Evolutionary conservation across 2,113 vertebrate genomes (phyloP).

Genomic region (Lanius ludovicianus): DNA sequence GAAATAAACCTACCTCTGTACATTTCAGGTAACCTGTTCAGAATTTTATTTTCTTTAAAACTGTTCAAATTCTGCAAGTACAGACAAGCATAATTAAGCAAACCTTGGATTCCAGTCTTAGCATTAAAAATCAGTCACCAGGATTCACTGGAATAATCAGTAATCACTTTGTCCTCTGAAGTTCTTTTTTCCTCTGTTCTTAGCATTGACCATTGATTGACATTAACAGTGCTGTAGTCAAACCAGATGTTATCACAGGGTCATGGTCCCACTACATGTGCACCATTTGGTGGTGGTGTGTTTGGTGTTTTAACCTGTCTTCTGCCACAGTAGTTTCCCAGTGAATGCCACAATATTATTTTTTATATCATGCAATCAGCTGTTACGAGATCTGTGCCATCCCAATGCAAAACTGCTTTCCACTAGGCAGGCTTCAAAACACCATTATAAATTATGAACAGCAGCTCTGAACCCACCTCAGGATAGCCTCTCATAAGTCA

Average conservation of each 20-base stretch:
- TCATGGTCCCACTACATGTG: not conserved
- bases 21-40: not conserved
- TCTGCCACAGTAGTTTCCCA: not conserved
- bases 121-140: not conserved
- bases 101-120: not conserved
- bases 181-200: not conserved
- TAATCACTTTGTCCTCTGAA: not conserved
- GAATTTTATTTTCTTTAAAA: not conserved
- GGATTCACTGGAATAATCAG: not conserved
- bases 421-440: not conserved
- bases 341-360: not conserved
- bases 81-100: not conserved
- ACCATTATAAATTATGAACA: not conserved
- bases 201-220: not conserved
- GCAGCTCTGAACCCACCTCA: conserved; percentile 6
- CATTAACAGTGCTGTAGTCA: not conserved
- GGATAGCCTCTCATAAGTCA: conserved; percentile 7
- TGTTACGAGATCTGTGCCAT: not conserved
- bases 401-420: not conserved
- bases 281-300: not conserved
- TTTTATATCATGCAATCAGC: not conserved
- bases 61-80: not conserved
- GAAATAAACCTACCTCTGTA: not conserved
- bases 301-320: not conserved
- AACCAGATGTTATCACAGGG: not conserved